Evolutionary conservation across 2,888 invertebrate species (phyloP), one percentile per base, ranked within the genome.

Genomic region (Teinopalpus imperialis): DNA sequence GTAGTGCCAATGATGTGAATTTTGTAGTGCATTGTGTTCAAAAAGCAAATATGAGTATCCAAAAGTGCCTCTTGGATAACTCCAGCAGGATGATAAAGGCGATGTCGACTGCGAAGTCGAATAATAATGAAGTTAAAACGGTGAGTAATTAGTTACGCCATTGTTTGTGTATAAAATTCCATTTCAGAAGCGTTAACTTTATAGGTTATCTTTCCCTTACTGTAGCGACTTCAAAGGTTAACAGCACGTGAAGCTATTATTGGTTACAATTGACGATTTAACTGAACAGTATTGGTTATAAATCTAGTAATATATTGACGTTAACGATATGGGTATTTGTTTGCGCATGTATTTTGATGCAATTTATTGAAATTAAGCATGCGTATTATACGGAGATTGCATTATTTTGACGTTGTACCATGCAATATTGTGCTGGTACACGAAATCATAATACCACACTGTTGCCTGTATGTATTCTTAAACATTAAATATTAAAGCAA

Each of bases 11-110:
- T 69, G 55, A 85, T 85, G 86, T 85, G 70, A 82, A 77, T 78
- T 69, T 69, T 40, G 13, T 32, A 20, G 72, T 74, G 66, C 58
- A 57, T 70, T 69, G 74, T 71, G 67, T 67, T 62, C 55, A 58
- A 66, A 72, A 71, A 69, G 66, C 66, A 78, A 79, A 63, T 61
- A 87, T 87, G 88, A 88, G 88, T 75, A 86, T 88, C 63, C 88
- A 88, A 69, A 88, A 87, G 82, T 87, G 87, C 59, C 79, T 88
- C 48, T 69, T 88, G 80, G 88, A 88, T 77, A 88, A 88, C 69
- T 88, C 88, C 71, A 87, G 83, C 60, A 77, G 86, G 72, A 87
- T 88, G 86, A 87, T 88, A 49, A 88, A 88, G 74, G 88, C 88
- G 47, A 88, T 88, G 88, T 88, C 88, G 7, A 87, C 75, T 12